phyloP scores from a whole-genome alignment of 2,797 vertebrate genomes.

The Enteromius mattozi region DNA sequence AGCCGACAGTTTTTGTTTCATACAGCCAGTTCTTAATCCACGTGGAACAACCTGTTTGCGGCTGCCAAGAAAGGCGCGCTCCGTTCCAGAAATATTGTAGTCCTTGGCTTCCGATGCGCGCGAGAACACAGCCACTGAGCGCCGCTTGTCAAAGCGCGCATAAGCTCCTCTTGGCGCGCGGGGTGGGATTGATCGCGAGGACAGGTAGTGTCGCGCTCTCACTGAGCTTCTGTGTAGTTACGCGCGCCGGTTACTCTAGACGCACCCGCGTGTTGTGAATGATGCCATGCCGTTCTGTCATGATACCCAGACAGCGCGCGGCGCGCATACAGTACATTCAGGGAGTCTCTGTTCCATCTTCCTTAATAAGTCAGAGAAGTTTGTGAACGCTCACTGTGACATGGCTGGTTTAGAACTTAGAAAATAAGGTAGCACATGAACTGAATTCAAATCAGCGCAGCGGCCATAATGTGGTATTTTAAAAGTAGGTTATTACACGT shows the following conservation, averaged over 20 bases:
- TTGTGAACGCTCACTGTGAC: conserved; percentile 28
- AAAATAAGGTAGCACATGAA: conserved; percentile 27
- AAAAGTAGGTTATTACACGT: not conserved
- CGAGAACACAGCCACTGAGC: conserved; percentile 55
- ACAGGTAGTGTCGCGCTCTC: conserved; percentile 52
- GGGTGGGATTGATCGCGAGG: not conserved
- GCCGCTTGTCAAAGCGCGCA: conserved; percentile 57
- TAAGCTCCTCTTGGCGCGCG: conserved; percentile 52
- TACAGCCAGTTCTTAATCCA: conserved; percentile 36
- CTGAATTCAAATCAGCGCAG: not conserved
- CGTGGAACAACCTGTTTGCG: conserved; percentile 45
- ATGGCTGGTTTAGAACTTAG: conserved; percentile 32
- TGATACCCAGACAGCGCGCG: not conserved
- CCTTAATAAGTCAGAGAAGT: conserved; percentile 35
- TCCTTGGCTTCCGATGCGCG: conserved; percentile 53
- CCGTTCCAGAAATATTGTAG: conserved; percentile 45
- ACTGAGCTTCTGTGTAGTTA: conserved; percentile 68
- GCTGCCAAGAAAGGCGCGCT: conserved; percentile 30
- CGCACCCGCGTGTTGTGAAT: conserved; percentile 8
- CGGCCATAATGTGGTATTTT: not conserved
- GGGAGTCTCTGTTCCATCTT: conserved; percentile 40
- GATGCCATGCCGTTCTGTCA: conserved; percentile 13
- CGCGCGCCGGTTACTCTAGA: conserved; percentile 64
- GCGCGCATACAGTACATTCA: conserved; percentile 6
- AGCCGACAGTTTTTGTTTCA: conserved; percentile 26